A percentile compares a stretch with the other conserved stretches of the same genome.
These are phyloP conservation scores for Montipora cactus DNA, from an alignment of 64 coral and sea anemone genomes.

Conservation along the genomic window DNA sequence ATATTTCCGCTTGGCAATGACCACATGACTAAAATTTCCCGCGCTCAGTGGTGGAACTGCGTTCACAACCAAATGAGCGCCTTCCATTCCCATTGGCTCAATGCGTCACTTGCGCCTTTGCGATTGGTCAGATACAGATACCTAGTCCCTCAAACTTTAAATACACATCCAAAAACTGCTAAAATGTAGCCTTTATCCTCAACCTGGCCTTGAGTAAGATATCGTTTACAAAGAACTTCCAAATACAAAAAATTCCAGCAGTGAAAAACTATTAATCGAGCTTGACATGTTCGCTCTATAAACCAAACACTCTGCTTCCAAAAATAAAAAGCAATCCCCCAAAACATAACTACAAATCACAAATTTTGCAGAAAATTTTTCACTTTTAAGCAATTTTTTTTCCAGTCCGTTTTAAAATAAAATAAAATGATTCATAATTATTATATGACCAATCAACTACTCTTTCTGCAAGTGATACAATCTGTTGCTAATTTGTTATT, in stretches of 20 bases:
- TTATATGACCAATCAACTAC: neutral
- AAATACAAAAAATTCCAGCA: neutral
- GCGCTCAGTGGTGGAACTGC: too few relatives aligned
- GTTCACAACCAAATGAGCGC: too few relatives aligned
- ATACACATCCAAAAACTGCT: neutral
- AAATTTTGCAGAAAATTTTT: neutral
- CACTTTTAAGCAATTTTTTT: neutral
- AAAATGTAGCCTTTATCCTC: neutral
- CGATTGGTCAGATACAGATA: neutral
- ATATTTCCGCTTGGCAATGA: too few relatives aligned
- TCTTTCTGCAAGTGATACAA: constrained; percentile 54
- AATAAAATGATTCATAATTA: constrained; percentile 24
- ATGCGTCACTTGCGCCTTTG: neutral
- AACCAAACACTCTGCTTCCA: neutral
- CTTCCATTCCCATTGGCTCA: too few relatives aligned
- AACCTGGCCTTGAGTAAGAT: neutral
- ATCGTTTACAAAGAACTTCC: neutral
- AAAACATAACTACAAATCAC: neutral
- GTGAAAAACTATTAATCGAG: constrained; percentile 9
- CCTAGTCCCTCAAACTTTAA: too few relatives aligned
- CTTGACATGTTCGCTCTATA: neutral
- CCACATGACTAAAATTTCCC: too few relatives aligned
- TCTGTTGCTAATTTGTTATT: neutral
- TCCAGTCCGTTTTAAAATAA: neutral
- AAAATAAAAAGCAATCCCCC: neutral